phyloP scores from a whole-genome alignment of 2,113 vertebrate species.

The Perca schrenkii region DNA sequence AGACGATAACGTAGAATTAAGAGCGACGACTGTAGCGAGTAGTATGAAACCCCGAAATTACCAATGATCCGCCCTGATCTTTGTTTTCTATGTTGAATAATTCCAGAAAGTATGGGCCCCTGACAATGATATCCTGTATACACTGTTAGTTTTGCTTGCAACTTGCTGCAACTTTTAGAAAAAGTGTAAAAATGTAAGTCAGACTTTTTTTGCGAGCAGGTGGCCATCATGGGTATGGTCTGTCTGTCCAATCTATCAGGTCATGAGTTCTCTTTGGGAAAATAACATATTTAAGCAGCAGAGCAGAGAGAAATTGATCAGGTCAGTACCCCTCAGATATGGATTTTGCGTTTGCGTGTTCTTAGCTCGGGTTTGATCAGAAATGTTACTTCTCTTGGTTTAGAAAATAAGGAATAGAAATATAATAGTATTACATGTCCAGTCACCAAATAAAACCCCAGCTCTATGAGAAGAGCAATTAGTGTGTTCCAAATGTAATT shows the following conservation, averaged over 20 bases:
- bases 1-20: too few relatives aligned
- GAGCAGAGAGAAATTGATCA: constrained; percentile 52
- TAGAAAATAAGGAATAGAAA: constrained; percentile 4
- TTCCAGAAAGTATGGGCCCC: not conserved
- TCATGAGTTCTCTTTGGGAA: constrained; percentile 53
- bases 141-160: not conserved
- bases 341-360: constrained; percentile 37
- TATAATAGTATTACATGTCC: not conserved
- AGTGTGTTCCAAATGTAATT: constrained; percentile 56
- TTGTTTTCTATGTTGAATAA: not conserved
- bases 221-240: constrained; percentile 49
- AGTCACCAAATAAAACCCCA: not conserved
- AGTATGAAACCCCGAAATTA: too few relatives aligned
- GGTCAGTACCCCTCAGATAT: constrained; percentile 35
- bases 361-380: constrained; percentile 29
- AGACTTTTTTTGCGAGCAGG: constrained; percentile 53
- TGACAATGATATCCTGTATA: too few relatives aligned
- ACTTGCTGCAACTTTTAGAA: constrained; percentile 43
- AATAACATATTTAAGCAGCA: constrained; percentile 35
- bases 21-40: too few relatives aligned
- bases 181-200: not conserved
- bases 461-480: constrained; percentile 33
- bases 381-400: constrained; percentile 7
- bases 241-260: constrained; percentile 71
- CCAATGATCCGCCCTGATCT: too few relatives aligned